Percentiles rank a stretch among this genome's conserved stretches.
phyloP scores from a whole-genome alignment of 2,797 vertebrate species.

The Oreochromis grahami region DNA sequence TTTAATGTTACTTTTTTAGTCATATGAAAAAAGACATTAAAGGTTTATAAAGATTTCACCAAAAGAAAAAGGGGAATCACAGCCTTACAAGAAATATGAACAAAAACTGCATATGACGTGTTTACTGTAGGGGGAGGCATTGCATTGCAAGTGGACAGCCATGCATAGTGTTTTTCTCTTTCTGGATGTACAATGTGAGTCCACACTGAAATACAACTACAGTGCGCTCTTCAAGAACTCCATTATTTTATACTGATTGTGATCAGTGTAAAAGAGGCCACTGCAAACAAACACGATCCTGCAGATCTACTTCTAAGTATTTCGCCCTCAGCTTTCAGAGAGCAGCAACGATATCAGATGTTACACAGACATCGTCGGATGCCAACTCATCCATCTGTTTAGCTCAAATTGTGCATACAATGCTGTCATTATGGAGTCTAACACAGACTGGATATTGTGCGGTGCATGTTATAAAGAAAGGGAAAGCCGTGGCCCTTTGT shows the following conservation, averaged over 20 bases:
- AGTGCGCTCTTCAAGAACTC: not conserved
- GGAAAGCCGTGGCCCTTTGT: constrained; percentile 31
- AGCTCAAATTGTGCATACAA: constrained; percentile 40
- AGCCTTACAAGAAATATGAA: not conserved
- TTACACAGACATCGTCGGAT: constrained; percentile 13
- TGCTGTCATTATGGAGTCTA: constrained; percentile 46
- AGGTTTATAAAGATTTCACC: not conserved
- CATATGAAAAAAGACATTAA: not conserved
- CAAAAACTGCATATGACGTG: not conserved
- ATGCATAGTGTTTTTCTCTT: not conserved
- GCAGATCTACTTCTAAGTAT: not conserved
- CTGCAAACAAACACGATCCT: not conserved
- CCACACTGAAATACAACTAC: fast-evolving
- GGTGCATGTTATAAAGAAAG: not conserved
- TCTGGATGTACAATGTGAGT: not conserved
- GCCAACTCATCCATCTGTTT: not conserved
- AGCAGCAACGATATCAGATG: not conserved
- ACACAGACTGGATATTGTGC: constrained; percentile 60
- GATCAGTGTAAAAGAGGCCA: not conserved
- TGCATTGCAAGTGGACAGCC: constrained; percentile 6
- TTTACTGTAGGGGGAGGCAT: constrained; percentile 50
- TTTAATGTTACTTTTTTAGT: not conserved
- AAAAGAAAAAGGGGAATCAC: not conserved
- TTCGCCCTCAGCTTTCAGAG: not conserved
- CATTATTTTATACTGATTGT: not conserved